Conservation (phyloP, 2,888 invertebrate genomes). For the Athalia rosae region DNA sequence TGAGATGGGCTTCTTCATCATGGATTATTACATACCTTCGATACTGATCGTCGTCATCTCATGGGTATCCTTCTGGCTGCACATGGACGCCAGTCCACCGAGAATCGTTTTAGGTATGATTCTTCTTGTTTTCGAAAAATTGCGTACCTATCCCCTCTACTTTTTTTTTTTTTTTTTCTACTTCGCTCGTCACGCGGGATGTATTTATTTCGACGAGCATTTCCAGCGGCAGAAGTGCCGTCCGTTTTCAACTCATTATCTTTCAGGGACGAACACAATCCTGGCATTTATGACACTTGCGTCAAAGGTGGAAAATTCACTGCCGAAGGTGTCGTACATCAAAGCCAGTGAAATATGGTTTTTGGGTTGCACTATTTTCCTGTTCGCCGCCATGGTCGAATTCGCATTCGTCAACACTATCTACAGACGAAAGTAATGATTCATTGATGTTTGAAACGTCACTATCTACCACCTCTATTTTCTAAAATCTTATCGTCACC, state of each 20-base stretch:
- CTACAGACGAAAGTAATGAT: slow-evolving; percentile 85
- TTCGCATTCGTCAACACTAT: slow-evolving; percentile 94
- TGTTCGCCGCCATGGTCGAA: slow-evolving; percentile 89
- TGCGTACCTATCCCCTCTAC: background rate
- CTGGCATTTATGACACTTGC: slow-evolving; percentile 91
- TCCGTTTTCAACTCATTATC: background rate
- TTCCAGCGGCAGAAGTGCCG: background rate
- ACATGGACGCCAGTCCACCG: slow-evolving; percentile 89
- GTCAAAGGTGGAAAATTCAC: slow-evolving; percentile 87
- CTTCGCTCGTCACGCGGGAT: background rate
- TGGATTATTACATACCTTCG: slow-evolving; percentile 92
- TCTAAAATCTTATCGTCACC: slow-evolving; percentile 49
- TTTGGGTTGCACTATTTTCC: slow-evolving; percentile 88
- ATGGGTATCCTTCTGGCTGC: slow-evolving; percentile 93
- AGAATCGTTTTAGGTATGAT: slow-evolving; percentile 84
- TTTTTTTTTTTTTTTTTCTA: slow-evolving; percentile 10
- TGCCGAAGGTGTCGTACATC: slow-evolving; percentile 92
- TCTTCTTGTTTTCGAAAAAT: background rate
- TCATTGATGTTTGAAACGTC: background rate
- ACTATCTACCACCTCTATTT: background rate
- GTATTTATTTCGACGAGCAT: background rate
- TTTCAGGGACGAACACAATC: slow-evolving; percentile 88
- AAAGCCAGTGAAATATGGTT: slow-evolving; percentile 95
- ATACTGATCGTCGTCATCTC: slow-evolving; percentile 90
- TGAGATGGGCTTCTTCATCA: slow-evolving; percentile 90